These are phyloP conservation scores for Ctenosaura bakeri DNA, from an alignment of 2,797 vertebrate genomes.

Conservation along the genomic window DNA sequence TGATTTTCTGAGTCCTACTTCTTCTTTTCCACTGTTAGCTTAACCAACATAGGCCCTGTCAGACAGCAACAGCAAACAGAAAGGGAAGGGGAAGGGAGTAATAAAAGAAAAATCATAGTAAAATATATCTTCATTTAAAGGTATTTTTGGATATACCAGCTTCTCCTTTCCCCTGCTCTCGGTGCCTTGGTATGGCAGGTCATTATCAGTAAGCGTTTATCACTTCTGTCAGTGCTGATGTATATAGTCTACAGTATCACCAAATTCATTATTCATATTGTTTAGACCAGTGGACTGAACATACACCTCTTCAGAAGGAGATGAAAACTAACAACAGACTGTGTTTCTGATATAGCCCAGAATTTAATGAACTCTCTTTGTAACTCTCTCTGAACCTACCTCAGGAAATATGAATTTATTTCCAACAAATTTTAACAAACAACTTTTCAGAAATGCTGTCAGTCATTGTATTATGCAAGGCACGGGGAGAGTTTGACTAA, in stretches of 20 bases:
- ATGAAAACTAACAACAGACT: conserved; percentile 10
- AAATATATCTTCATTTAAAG: not conserved
- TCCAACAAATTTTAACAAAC: not conserved
- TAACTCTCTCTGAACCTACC: not conserved
- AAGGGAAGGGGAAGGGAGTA: too few relatives aligned
- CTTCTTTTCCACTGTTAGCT: conserved; percentile 1
- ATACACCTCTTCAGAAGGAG: conserved; percentile 1
- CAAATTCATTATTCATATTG: conserved; percentile 32
- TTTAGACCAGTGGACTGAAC: not conserved
- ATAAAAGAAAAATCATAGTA: not conserved
- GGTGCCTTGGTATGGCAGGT: conserved; percentile 13
- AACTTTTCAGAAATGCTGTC: not conserved
- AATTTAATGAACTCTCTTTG: conserved; percentile 16
- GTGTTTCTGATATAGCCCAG: not conserved
- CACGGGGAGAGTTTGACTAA: not conserved
- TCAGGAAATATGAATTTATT: not conserved
- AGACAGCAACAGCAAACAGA: not conserved
- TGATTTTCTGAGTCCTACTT: not conserved
- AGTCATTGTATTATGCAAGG: not conserved
- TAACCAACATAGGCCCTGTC: not conserved
- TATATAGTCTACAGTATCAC: conserved; percentile 10
- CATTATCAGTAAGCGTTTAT: conserved; percentile 29
- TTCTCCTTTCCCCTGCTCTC: not conserved
- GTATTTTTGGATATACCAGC: not conserved
- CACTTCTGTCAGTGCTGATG: conserved; percentile 29